These are phyloP conservation scores for Ormyrus nitidulus DNA, from an alignment of 2,888 invertebrate species.

Conservation along the genomic window DNA sequence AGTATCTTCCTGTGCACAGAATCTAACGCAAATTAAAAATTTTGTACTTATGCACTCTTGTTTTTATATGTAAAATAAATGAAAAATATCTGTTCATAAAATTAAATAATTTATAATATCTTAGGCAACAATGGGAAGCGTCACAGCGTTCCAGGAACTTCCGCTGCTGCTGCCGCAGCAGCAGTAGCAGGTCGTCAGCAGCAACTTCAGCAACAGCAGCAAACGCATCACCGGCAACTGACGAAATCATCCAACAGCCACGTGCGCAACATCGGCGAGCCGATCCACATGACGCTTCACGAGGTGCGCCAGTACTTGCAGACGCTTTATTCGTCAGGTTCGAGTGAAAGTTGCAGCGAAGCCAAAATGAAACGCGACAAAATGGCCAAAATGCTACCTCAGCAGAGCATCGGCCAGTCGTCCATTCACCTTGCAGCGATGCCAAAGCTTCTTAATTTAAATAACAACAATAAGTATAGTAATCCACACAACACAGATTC, in stretches of 20 bases:
- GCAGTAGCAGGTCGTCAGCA: conserved; percentile 38
- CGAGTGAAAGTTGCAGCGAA: conserved; percentile 75
- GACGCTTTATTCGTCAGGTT: conserved; percentile 87
- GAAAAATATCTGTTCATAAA: background rate
- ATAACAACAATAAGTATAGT: conserved; percentile 74
- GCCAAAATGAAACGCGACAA: conserved; percentile 75
- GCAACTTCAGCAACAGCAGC: conserved; percentile 45
- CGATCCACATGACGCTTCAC: conserved; percentile 89
- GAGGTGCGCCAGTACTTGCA: conserved; percentile 91
- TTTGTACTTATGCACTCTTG: background rate
- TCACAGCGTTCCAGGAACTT: conserved; percentile 83
- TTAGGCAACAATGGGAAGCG: conserved; percentile 77
- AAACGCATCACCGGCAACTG: conserved; percentile 54
- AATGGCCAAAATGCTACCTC: conserved; percentile 57
- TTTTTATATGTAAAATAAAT: background rate
- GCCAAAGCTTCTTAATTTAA: conserved; percentile 73
- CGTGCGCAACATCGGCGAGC: conserved; percentile 82
- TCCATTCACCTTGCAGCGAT: conserved; percentile 68
- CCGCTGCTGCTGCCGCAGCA: conserved; percentile 69
- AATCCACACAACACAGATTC: conserved; percentile 73
- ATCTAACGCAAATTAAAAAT: background rate
- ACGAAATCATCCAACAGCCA: conserved; percentile 75
- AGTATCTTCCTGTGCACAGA: background rate
- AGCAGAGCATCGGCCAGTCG: conserved; percentile 59
- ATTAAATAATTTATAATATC: conserved; percentile 2